Evolutionary conservation across 2,888 invertebrate species (phyloP).

Genomic region (Stictocephala bisonia): DNA sequence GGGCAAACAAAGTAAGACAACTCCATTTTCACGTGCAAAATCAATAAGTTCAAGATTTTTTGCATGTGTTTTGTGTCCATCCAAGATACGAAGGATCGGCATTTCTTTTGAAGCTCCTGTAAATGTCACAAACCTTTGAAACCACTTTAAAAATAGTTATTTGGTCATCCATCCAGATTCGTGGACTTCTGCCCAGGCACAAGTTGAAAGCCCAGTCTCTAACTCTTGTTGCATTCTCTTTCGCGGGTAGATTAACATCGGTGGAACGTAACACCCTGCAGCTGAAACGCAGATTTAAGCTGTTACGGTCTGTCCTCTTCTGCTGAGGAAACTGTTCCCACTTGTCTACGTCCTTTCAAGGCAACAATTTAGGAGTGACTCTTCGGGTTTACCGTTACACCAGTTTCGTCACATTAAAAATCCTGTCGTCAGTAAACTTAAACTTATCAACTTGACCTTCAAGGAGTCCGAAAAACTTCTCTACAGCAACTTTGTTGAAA

Average conservation of each 20-base stretch:
- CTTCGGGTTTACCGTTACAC: slow-evolving; percentile 57
- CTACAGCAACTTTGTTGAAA: slow-evolving; percentile 36
- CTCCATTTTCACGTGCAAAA: slow-evolving; percentile 54
- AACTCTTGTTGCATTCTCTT: slow-evolving; percentile 47
- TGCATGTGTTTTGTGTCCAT: slow-evolving; percentile 62
- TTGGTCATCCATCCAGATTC: slow-evolving; percentile 53
- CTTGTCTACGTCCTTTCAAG: slow-evolving; percentile 52
- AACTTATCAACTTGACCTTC: too few species aligned
- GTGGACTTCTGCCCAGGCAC: slow-evolving; percentile 48
- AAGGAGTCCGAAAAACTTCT: slow-evolving; percentile 18
- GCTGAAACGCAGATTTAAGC: slow-evolving; percentile 57
- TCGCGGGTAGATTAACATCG: slow-evolving; percentile 51
- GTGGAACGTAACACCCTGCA: slow-evolving; percentile 29
- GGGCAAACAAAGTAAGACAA: slow-evolving; percentile 56
- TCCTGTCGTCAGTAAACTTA: slow-evolving; percentile 55
- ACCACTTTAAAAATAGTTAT: slow-evolving; percentile 51
- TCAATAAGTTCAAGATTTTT: slow-evolving; percentile 58
- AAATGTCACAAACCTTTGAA: slow-evolving; percentile 49
- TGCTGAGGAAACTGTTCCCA: slow-evolving; percentile 47
- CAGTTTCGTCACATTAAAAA: slow-evolving; percentile 58
- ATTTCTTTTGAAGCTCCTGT: slow-evolving; percentile 46
- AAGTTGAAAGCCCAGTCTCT: slow-evolving; percentile 50
- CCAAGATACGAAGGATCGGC: slow-evolving; percentile 61
- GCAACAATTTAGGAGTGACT: slow-evolving; percentile 52
- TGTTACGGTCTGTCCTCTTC: slow-evolving; percentile 58